Evolutionary conservation across 2,888 invertebrate species (phyloP), one percentile per base, ranked within the genome.

Genomic region (Entomobrya proxima): DNA sequence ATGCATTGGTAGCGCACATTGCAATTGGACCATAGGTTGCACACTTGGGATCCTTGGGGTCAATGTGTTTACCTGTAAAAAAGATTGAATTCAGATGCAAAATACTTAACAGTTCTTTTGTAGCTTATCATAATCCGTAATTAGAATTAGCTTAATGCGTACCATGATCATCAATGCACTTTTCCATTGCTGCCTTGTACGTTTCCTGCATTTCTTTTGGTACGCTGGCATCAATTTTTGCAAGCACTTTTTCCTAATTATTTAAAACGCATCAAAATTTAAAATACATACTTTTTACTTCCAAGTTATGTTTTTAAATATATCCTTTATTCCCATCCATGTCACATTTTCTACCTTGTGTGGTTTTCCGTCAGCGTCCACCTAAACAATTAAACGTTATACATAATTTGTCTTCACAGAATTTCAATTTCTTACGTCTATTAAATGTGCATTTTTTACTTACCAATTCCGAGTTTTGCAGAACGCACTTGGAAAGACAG

Each of bases 321-420:
- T n/a, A n/a, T n/a, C n/a, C n/a, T n/a, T n/a, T n/a, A n/a, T n/a
- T n/a, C n/a, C n/a, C 11, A 21, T 72, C 61, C 55, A 86, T 15
- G 24, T n/a, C n/a, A 88, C 86, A 50, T 87, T 87, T 81, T 88
- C 88, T n/a, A n/a, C n/a, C 30, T 87, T 87, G 82, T 88, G 88
- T 11, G 88, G 87, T 30, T 87, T 88, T 11, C 88, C 88, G 27
- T 44, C 58, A 1, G 21, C 85, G 32, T 88, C 88, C 32, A 88
- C 58, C 88, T 88, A n/a, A n/a, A n/a, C n/a, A n/a, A n/a, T 18
- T 75, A 2, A 35, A 9, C 35, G 15, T 24, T 6, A 64, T 11
- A 30, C 15, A 7, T n/a, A 30, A 18, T 47, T n/a, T n/a, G n/a
- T n/a, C n/a, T n/a, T n/a, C n/a, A n/a, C n/a, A n/a, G n/a, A n/a